Evolutionary conservation across 1,140 invertebrate species (phyloP).

Genomic region (Plectus sambesii): DNA sequence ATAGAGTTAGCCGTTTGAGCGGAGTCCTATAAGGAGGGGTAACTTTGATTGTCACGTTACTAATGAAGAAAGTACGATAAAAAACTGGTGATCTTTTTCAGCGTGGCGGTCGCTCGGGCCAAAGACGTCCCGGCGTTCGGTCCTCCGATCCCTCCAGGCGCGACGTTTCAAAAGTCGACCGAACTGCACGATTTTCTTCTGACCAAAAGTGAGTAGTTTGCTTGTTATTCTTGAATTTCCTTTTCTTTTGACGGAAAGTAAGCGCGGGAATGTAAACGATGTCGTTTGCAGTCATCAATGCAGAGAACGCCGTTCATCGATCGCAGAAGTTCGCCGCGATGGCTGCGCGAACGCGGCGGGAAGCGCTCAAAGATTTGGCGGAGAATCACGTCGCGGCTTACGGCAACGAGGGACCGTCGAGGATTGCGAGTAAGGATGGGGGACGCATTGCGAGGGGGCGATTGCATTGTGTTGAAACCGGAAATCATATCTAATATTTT

Average conservation of each 20-base stretch:
- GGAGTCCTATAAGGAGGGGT: slow-evolving; percentile 68
- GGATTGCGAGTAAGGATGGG: slow-evolving; percentile 43
- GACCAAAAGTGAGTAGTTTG: slow-evolving; percentile 60
- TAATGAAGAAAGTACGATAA: slow-evolving; percentile 65
- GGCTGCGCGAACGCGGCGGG: slow-evolving; percentile 85
- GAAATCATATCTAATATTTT: too few relatives aligned
- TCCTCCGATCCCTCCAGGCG: slow-evolving; percentile 72
- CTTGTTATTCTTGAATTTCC: background rate
- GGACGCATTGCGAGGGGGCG: too few relatives aligned
- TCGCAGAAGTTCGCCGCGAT: slow-evolving; percentile 94
- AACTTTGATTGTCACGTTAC: slow-evolving; percentile 73
- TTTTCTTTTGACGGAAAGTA: slow-evolving; percentile 3
- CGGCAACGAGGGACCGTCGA: slow-evolving; percentile 40
- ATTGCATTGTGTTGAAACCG: too few relatives aligned
- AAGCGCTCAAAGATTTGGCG: slow-evolving; percentile 79
- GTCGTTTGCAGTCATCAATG: slow-evolving; percentile 67
- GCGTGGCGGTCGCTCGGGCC: slow-evolving; percentile 77
- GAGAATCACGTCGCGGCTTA: slow-evolving; percentile 58
- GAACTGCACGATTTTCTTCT: slow-evolving; percentile 81
- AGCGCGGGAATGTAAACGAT: slow-evolving; percentile 2
- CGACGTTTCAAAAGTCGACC: slow-evolving; percentile 72
- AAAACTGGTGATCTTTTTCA: slow-evolving; percentile 43
- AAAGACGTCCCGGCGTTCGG: slow-evolving; percentile 92
- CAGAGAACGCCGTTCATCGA: slow-evolving; percentile 85
- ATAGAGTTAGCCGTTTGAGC: slow-evolving; percentile 80